Conservation (phyloP, 1,140 invertebrate species). For the Drosophila arizonae region DNA sequence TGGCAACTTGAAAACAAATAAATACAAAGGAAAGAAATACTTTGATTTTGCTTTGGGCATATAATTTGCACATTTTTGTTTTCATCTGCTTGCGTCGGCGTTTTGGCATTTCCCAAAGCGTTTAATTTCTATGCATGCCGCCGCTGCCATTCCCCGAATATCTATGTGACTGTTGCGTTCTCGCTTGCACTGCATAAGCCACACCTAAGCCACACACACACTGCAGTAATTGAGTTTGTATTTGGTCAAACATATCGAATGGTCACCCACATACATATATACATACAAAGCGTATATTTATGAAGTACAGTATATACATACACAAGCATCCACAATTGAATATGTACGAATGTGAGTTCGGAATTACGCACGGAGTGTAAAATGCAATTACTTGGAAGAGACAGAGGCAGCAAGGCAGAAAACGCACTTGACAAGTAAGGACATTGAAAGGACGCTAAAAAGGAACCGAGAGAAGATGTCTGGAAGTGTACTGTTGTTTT, state of each 20-base stretch:
- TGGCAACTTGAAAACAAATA: constrained; percentile 10
- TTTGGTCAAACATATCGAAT: constrained; percentile 4
- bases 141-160: constrained; percentile 16
- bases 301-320: not conserved
- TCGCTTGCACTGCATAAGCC: constrained; percentile 10
- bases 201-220: constrained; percentile 25
- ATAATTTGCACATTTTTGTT: constrained; percentile 39
- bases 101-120: constrained; percentile 64
- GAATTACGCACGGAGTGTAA: constrained; percentile 35
- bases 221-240: constrained; percentile 44
- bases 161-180: constrained; percentile 17
- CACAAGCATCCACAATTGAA: constrained; percentile 6
- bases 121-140: constrained; percentile 28
- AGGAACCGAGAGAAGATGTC: not conserved
- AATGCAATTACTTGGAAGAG: constrained; percentile 53
- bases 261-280: constrained; percentile 1
- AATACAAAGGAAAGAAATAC: constrained; percentile 15
- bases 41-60: constrained; percentile 20
- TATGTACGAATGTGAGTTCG: constrained; percentile 24
- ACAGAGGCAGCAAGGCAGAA: constrained; percentile 18
- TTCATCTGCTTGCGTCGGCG: constrained; percentile 61
- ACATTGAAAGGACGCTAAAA: constrained; percentile 24
- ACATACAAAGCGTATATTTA: not conserved
- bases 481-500: constrained; percentile 26
- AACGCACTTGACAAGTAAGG: constrained; percentile 54